Percentiles rank a stretch among this genome's conserved stretches.
Conservation (phyloP, 1,140 invertebrate genomes). For the Drosophila bipectinata region DNA sequence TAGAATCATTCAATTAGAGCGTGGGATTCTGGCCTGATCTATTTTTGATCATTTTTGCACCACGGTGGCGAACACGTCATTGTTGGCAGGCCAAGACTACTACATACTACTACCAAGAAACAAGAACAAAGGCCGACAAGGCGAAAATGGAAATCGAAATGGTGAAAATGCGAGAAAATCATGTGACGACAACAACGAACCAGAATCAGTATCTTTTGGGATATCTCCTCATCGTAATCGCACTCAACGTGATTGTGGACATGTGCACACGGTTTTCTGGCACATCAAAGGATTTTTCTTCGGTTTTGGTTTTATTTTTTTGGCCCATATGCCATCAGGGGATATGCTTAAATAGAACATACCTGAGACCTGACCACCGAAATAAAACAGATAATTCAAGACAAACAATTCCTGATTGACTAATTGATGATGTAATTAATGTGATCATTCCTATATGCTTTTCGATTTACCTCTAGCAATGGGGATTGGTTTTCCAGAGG, state of each 20-base stretch:
- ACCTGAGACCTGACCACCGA: background rate
- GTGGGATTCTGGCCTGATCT: conserved; percentile 36
- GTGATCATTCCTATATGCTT: conserved; percentile 15
- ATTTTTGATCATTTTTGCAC: conserved; percentile 48
- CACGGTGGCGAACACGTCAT: conserved; percentile 68
- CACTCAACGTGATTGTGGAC: conserved; percentile 56
- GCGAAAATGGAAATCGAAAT: conserved; percentile 48
- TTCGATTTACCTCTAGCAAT: conserved; percentile 87
- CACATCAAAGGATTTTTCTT: conserved; percentile 54
- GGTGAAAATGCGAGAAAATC: conserved; percentile 57
- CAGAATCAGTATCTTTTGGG: conserved; percentile 42
- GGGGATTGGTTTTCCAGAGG: conserved; percentile 89
- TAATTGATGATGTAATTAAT: conserved; percentile 64
- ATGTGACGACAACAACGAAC: conserved; percentile 77
- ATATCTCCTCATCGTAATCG: conserved; percentile 31
- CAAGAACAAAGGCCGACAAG: conserved; percentile 26
- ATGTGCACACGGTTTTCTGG: conserved; percentile 52
- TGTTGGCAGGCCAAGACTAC: conserved; percentile 33
- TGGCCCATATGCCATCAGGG: conserved; percentile 18
- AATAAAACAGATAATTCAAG: conserved; percentile 26
- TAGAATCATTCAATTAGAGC: conserved; percentile 54
- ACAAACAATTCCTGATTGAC: conserved; percentile 38
- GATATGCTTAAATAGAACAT: conserved; percentile 48
- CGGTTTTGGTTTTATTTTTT: conserved; percentile 9
- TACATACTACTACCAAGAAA: background rate